Percentiles rank a stretch among this genome's conserved stretches.
These are phyloP conservation scores for Jordanella pulchra DNA, from an alignment of 2,797 vertebrate species.

Conservation along the genomic window DNA sequence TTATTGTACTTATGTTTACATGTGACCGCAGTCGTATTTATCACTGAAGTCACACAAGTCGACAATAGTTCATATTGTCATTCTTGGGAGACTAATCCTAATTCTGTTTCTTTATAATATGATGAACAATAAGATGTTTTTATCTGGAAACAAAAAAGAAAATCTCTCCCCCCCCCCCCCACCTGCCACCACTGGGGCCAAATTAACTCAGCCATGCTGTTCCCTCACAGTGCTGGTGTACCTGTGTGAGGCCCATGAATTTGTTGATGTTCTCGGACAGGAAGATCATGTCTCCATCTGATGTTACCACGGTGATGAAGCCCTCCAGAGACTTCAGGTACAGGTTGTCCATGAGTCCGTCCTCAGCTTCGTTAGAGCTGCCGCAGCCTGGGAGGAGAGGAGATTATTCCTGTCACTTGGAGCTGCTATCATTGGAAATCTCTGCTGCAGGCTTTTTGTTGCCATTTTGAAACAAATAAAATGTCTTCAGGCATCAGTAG, in stretches of 20 bases:
- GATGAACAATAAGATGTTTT: no score
- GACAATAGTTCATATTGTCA: no score
- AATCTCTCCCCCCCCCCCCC: no score
- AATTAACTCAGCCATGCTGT: background rate
- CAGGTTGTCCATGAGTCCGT: slow-evolving; percentile 91
- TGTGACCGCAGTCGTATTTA: no score
- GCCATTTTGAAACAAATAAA: background rate
- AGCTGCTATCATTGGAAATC: background rate
- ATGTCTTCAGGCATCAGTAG: background rate
- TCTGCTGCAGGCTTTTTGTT: background rate
- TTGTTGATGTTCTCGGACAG: slow-evolving; percentile 98
- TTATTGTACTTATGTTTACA: no score
- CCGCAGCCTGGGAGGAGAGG: slow-evolving; percentile 60
- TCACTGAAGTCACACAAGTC: no score
- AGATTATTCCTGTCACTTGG: background rate
- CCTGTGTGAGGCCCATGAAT: slow-evolving; percentile 97
- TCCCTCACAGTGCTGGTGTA: slow-evolving; percentile 51
- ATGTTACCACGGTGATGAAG: slow-evolving; percentile 94
- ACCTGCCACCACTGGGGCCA: no score
- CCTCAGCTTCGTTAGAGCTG: slow-evolving; percentile 70
- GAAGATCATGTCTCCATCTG: slow-evolving; percentile 97
- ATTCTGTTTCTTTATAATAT: no score
- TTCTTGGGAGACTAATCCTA: no score
- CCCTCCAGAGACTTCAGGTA: slow-evolving; percentile 97
- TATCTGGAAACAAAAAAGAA: no score